phyloP scores from a whole-genome alignment of 2,888 invertebrate genomes.

The Eupithecia abbreviata region DNA sequence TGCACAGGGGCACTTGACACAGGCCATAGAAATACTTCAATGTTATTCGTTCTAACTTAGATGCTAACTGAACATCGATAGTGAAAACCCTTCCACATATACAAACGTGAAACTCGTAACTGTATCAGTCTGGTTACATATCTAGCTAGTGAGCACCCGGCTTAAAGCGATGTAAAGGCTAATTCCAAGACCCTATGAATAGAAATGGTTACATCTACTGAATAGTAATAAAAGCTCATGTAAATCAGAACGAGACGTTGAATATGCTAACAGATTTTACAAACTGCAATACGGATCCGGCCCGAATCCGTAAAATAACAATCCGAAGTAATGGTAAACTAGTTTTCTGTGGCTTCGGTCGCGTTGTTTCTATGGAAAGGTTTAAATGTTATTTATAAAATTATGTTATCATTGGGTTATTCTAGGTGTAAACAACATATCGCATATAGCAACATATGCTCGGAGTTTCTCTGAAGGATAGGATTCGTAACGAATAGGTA shows the following conservation, averaged over 20 bases:
- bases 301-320: background rate
- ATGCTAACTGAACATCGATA: background rate
- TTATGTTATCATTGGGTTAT: background rate
- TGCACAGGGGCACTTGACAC: background rate
- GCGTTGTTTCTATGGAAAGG: background rate
- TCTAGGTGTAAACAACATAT: background rate
- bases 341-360: background rate
- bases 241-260: conserved; percentile 33
- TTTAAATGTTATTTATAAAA: background rate
- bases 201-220: conserved; percentile 27
- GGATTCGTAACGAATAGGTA: too few relatives aligned
- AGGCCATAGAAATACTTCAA: background rate
- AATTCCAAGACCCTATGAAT: conserved; percentile 35
- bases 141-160: background rate
- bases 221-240: conserved; percentile 24
- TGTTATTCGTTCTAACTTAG: background rate
- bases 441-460: too few relatives aligned
- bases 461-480: too few relatives aligned
- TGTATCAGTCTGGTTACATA: background rate
- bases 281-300: background rate
- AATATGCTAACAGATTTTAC: conserved; percentile 21
- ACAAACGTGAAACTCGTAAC: background rate
- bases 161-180: conserved; percentile 15
- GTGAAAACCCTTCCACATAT: background rate
- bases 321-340: background rate